Evolutionary conservation across 1,140 invertebrate species (phyloP), one percentile per base, ranked within the genome.

Genomic region (Elymnias hypermnestra): DNA sequence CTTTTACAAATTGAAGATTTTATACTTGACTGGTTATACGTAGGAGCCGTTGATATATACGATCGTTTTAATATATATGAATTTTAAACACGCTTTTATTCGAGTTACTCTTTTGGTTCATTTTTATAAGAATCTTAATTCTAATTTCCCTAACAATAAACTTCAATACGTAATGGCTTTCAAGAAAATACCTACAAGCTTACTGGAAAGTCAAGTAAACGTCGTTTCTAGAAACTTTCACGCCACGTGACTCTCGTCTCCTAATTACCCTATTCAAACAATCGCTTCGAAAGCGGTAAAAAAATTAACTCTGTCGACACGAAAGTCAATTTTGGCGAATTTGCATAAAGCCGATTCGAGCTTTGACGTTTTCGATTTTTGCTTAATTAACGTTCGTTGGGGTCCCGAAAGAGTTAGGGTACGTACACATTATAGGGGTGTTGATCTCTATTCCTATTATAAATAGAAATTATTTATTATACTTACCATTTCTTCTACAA

Each of bases 351-450:
- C 67, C 47, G 56, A 60, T 61, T 51, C 51, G 54, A 60, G 64
- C 66, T 79, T 75, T 77, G 73, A 72, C 76, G 67, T 74, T 74
- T 74, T 29, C 71, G 72, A 82, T 82, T 78, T 76, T 74, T 71
- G 77, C 74, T 82, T 78, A 82, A 82, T 82, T 78, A 82, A 71
- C 74, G 66, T 68, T 64, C 66, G 63, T 60, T 49, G 69, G 59
- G 51, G 57, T 43, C 37, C 38, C 23, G 69, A 70, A 76, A 74
- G 71, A 76, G 71, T 77, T 81, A 47, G 63, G 62, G 55, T 65
- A 43, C 40, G 28, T 55, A 12, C 10, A 9, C 6, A 12, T 29
- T 2, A 10, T 2, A 1, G 26, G 26, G 26, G 9, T 29, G 26
- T 9, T 13, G 10, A 2, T 6, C 4, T 5, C 9, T 0, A 2